A percentile compares a stretch with the other conserved stretches of the same genome.
phyloP scores from a whole-genome alignment of 35 echinoderm and acorn worm species.

The Anneissia japonica region DNA sequence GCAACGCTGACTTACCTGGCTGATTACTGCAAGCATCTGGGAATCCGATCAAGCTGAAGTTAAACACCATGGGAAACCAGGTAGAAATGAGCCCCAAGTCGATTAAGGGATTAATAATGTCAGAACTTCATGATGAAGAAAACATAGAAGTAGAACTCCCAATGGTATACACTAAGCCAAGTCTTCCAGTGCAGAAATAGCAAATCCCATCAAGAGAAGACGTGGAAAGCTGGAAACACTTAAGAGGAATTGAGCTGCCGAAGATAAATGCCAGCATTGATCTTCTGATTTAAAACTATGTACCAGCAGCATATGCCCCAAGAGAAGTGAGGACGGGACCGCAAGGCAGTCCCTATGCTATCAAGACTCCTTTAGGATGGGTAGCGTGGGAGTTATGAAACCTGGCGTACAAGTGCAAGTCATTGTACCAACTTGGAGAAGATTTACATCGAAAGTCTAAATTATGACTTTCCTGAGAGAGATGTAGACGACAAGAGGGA shows the following conservation, averaged over 20 bases:
- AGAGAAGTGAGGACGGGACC: constrained; percentile 38
- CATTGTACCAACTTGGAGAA: constrained; percentile 3
- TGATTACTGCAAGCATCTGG: no score
- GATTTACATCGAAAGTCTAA: constrained; percentile 3
- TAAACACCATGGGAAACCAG: no score
- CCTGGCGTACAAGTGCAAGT: neutral
- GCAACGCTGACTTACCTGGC: no score
- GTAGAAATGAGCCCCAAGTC: no score
- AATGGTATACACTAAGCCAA: neutral
- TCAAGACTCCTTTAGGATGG: constrained; percentile 41
- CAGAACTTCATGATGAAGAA: neutral
- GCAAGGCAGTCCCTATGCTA: constrained; percentile 25
- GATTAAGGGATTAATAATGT: no score
- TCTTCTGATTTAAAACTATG: constrained; percentile 53
- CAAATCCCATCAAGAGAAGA: constrained; percentile 31
- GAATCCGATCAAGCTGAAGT: no score
- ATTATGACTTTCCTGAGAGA: constrained; percentile 52
- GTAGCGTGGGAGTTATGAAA: constrained; percentile 17
- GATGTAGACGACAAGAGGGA: constrained; percentile 38
- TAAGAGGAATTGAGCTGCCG: constrained; percentile 23
- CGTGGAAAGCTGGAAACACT: constrained; percentile 25
- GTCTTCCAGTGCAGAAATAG: neutral
- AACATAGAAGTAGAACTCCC: neutral
- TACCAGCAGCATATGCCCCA: constrained; percentile 38
- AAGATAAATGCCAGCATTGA: constrained; percentile 23